Evolutionary conservation across 2,888 invertebrate genomes (phyloP), one percentile per base, ranked within the genome.

Genomic region (Phalera bucephala): DNA sequence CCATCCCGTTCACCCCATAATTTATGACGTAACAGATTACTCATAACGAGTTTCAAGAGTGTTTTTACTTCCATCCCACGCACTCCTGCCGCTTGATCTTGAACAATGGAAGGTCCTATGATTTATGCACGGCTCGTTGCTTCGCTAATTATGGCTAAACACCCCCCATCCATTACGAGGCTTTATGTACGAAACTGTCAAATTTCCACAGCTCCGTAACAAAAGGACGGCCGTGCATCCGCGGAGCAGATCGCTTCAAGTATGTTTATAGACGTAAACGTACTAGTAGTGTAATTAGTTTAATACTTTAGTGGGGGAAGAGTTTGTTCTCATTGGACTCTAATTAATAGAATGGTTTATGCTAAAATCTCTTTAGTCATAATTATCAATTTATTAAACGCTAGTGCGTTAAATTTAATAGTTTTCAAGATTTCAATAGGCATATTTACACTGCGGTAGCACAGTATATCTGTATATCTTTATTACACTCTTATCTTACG

Each of bases 61-160:
- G 27, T 27, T 27, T 27, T 27, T 27, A 27, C 14, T 17, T 8
- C 27, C 8, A n/a, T 25, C n/a, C 27, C 14, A 11, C 29, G 19
- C 15, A 19, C 17, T 29, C 29, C 29, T 4, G 19, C 6, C 15
- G n/a, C 17, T 11, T 6, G 39, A 39, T 39, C 30, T 34, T 28
- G 17, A 54, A 72, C 70, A 71, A 71, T 63, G 59, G 63, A 46
- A 47, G 40, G 47, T 58, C 55, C 52, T 50, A 65, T 70, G 71
- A 71, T 71, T 72, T 66, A 72, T 70, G 65, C 56, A 52, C 53
- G 58, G 52, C 44, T 51, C 61, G 58, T 49, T 52, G 43, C 53
- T 55, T 37, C 62, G 58, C 71, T 72, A 72, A 72, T 72, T 70
- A 71, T 62, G 59, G 59, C 67, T 72, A 70, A 70, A 64, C 64